phyloP scores from a whole-genome alignment of 2,113 vertebrate genomes.

The Nerophis ophidion region DNA sequence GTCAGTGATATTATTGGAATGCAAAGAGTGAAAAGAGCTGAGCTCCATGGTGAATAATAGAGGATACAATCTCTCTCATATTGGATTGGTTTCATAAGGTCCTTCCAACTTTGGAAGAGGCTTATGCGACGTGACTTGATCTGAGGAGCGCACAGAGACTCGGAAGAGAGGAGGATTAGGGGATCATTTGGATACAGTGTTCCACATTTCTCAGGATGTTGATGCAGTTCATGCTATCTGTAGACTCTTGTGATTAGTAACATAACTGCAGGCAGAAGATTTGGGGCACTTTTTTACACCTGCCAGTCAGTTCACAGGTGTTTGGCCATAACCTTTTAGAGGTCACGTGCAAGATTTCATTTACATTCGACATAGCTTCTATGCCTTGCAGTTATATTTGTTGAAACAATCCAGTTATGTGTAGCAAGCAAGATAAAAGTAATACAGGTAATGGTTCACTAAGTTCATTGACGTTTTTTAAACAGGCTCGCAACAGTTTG shows the following conservation, averaged over 20 bases:
- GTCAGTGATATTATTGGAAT: slow-evolving; percentile 36
- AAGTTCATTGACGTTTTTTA: no score
- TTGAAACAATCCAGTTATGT: no score
- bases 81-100: slow-evolving; percentile 41
- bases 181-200: slow-evolving; percentile 30
- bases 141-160: slow-evolving; percentile 25
- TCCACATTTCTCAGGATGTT: slow-evolving; percentile 31
- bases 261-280: slow-evolving; percentile 2
- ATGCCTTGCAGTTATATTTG: no score
- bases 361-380: neutral
- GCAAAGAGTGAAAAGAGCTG: slow-evolving; percentile 28
- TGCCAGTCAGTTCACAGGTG: neutral
- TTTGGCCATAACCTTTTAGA: neutral
- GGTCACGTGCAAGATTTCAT: neutral
- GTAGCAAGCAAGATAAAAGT: no score
- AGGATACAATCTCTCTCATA: slow-evolving; percentile 35
- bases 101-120: slow-evolving; percentile 32
- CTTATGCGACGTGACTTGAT: slow-evolving; percentile 47
- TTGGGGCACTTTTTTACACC: slow-evolving; percentile 8
- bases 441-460: no score
- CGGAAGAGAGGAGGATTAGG: slow-evolving; percentile 40
- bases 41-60: slow-evolving; percentile 36
- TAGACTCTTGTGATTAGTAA: slow-evolving; percentile 23
- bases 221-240: slow-evolving; percentile 26
- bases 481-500: no score